Conservation (phyloP, 2,888 invertebrate species). For the Platycnemis pennipes region DNA sequence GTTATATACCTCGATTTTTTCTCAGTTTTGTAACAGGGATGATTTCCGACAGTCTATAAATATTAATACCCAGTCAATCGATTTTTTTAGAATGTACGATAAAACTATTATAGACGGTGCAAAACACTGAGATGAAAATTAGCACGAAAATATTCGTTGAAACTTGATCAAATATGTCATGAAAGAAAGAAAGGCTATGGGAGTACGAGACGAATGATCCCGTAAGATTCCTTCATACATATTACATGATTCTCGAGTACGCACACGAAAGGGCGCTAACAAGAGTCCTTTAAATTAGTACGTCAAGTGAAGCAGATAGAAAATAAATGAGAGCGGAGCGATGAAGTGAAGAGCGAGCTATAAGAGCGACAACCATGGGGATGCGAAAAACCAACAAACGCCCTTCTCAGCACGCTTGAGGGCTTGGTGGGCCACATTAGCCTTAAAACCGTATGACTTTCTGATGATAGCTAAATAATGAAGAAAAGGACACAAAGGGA, state of each 20-base stretch:
- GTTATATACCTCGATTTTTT: too few relatives aligned
- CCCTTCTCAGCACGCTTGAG: background rate
- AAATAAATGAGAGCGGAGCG: background rate
- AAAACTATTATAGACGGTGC: too few relatives aligned
- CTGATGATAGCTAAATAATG: slow-evolving; percentile 12
- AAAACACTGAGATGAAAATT: too few relatives aligned
- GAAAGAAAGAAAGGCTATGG: too few relatives aligned
- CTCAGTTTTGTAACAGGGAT: too few relatives aligned
- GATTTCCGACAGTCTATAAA: too few relatives aligned
- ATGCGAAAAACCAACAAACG: background rate
- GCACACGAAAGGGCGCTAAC: background rate
- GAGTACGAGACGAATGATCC: background rate
- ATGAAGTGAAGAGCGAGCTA: background rate
- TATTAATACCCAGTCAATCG: too few relatives aligned
- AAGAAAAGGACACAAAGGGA: background rate
- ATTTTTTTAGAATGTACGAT: too few relatives aligned
- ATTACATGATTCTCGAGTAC: background rate
- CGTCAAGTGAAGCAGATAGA: background rate
- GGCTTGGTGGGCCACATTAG: background rate
- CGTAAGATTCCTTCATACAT: background rate
- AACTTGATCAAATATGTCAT: too few relatives aligned
- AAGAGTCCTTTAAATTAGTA: background rate
- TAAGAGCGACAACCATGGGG: background rate
- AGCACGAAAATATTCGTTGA: too few relatives aligned
- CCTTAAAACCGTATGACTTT: background rate